Conservation (phyloP, 2,797 vertebrate species). For the Xenopus petersii region DNA sequence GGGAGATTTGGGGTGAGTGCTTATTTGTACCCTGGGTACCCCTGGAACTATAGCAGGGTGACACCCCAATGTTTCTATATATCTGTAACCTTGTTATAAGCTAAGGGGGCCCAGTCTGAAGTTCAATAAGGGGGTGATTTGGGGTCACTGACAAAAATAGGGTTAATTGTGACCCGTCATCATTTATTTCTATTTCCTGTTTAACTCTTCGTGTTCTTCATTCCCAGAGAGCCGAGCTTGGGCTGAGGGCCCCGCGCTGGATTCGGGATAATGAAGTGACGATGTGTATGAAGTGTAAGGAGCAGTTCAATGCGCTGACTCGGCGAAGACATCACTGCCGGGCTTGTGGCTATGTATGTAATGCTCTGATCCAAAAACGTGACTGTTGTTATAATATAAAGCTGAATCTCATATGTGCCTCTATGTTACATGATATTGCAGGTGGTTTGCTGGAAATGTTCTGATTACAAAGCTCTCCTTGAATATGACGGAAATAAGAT, state of each 20-base stretch:
- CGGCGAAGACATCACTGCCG: constrained; percentile 92
- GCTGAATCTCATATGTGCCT: too few species aligned
- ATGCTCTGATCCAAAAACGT: too few species aligned
- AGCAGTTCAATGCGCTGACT: constrained; percentile 88
- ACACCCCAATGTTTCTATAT: too few species aligned
- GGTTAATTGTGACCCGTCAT: too few species aligned
- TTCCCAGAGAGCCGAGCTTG: constrained; percentile 83
- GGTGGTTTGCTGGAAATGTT: constrained; percentile 98
- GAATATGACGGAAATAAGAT: constrained; percentile 85
- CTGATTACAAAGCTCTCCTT: constrained; percentile 86
- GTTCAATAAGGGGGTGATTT: too few species aligned
- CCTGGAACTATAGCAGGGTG: too few species aligned
- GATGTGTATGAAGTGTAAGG: constrained; percentile 97
- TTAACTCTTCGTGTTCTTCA: neutral
- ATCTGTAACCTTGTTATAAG: too few species aligned
- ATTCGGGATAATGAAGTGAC: constrained; percentile 97
- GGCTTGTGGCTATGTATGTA: constrained; percentile 87
- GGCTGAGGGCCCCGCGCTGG: constrained; percentile 91
- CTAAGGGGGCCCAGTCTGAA: too few species aligned
- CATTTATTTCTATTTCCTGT: neutral
- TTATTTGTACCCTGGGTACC: too few species aligned
- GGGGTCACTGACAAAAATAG: too few species aligned
- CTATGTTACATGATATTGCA: constrained; percentile 48
- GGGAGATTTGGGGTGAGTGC: too few species aligned
- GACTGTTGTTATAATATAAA: too few species aligned